A percentile compares a stretch with the other conserved stretches of the same genome.
These are phyloP conservation scores for Oryzias sinensis DNA, from an alignment of 2,797 vertebrate species.

Conservation along the genomic window DNA sequence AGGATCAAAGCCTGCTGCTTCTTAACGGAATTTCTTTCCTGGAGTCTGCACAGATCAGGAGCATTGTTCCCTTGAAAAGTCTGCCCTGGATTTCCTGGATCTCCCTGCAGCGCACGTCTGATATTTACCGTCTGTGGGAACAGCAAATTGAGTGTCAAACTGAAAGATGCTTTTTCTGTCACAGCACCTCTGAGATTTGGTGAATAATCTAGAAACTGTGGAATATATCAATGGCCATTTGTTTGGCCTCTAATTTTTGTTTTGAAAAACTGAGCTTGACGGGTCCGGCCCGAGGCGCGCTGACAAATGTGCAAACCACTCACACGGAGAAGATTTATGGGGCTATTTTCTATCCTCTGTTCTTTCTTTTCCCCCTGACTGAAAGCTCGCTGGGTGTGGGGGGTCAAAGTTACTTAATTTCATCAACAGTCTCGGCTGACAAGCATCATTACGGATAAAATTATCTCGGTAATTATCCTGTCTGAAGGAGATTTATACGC, in stretches of 20 bases:
- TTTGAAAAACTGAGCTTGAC: constrained; percentile 21
- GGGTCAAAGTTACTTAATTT: constrained; percentile 72
- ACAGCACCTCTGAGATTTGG: constrained; percentile 19
- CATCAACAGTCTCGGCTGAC: constrained; percentile 77
- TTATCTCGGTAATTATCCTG: constrained; percentile 81
- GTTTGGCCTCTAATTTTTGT: constrained; percentile 20
- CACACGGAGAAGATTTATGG: constrained; percentile 36
- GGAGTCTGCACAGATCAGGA: too few relatives aligned
- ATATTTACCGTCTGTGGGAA: constrained; percentile 47
- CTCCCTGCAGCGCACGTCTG: constrained; percentile 31
- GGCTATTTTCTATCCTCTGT: constrained; percentile 21
- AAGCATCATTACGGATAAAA: constrained; percentile 82
- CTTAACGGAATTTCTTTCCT: too few relatives aligned
- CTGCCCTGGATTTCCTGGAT: constrained; percentile 39
- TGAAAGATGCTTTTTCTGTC: constrained; percentile 43
- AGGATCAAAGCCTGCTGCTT: too few relatives aligned
- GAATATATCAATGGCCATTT: constrained; percentile 36
- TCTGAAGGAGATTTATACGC: constrained; percentile 77
- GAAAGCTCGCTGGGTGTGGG: constrained; percentile 55
- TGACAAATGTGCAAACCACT: constrained; percentile 11
- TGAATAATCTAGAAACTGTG: constrained; percentile 36
- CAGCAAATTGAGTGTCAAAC: constrained; percentile 57
- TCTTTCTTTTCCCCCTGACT: constrained; percentile 37
- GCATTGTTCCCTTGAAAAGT: constrained; percentile 53
- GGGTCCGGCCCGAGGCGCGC: constrained; percentile 11